Evolutionary conservation across 92 coral and sea anemone genomes (phyloP), one percentile per base, ranked within the genome.

Genomic region (Porites divaricata): DNA sequence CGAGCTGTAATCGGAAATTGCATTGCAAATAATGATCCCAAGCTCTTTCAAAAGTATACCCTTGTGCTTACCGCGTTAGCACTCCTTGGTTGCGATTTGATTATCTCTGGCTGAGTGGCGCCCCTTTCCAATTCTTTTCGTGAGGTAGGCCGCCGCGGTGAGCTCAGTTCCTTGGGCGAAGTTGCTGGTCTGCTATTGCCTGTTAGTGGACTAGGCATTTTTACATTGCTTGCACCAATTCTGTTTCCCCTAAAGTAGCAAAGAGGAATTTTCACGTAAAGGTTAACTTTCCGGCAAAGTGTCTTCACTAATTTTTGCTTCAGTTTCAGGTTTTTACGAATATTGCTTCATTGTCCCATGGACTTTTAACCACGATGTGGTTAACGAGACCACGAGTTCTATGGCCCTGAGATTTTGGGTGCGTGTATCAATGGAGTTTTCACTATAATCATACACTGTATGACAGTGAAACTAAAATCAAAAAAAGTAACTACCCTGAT

Each of bases 61-160:
- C 11, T 22, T 56, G 9, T 22, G 83, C 77, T 77, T 58, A 84
- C 91, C 58, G 63, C 8, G 64, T 62, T 48, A 35, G 58, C 72
- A 86, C 52, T 85, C 49, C 92, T 75, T 13, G 89, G 28, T 67
- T 28, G 59, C 41, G 81, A 76, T 56, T 85, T 89, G 52, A 7
- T 61, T 14, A 67, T 63, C 14, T 89, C 92, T 49, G 59, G 63
- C 10, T 65, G 74, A 9, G 89, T 63, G 1, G 69, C 52, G 74
- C 92, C 78, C 41, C 92, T 88, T 57, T 67, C 88, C 75, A 78
- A 74, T 62, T 63, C 77, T 67, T 77, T 89, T 41, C 80, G 58
- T 2, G 73, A 67, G 19, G 80, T 49, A 6, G 79, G 80, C 51
- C 88, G 56, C 52, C 86, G 66, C 54, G 92, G 80, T 35, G 84